Evolutionary conservation across 2,888 invertebrate species (phyloP), one percentile per base, ranked within the genome.

Genomic region (Bembecia ichneumoniformis): DNA sequence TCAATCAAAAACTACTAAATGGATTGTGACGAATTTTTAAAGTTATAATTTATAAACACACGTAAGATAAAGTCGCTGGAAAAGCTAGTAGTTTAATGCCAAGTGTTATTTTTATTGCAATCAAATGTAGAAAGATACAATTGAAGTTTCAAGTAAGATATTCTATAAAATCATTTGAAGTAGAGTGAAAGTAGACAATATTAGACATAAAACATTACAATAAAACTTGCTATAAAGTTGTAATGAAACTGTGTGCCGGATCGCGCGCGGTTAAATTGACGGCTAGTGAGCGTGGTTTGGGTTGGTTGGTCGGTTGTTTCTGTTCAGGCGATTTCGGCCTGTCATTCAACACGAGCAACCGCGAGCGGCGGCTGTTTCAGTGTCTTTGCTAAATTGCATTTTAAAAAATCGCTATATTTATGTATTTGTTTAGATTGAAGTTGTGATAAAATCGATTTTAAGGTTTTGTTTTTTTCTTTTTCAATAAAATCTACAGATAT

Each of bases 401-500:
- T 40, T 13, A 40, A 13, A 40, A 40, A 44, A 44, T 4, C 17
- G 3, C 11, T 16, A 9, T 43, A 43, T 44, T 44, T 40, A 40
- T 44, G 11, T 15, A 15, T 16, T 44, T 16, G 44, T 14, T 40
- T 40, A 3, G 17, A 44, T 28, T 28, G 28, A 44, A 44, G 11
- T 44, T n/a, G 40, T 40, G 40, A 3, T 40, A 14, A 11, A 10
- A 40, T 13, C n/a, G 40, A 40, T 40, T 40, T 40, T 40, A 40
- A 40, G 40, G 3, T 40, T 40, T 13, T 28, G 0, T 28, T 28
- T 28, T 13, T 14, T 14, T 68, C 62, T 76, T 81, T 81, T 77
- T 61, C 75, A 71, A 74, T 74, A 79, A 77, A 74, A 81, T 79
- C 86, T 74, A 82, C 87, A 87, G 87, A 86, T 83, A 59, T 77